Percentiles rank a stretch among this genome's conserved stretches.
phyloP scores from a whole-genome alignment of 2,888 invertebrate genomes.

The Orchesellides sinensis region DNA sequence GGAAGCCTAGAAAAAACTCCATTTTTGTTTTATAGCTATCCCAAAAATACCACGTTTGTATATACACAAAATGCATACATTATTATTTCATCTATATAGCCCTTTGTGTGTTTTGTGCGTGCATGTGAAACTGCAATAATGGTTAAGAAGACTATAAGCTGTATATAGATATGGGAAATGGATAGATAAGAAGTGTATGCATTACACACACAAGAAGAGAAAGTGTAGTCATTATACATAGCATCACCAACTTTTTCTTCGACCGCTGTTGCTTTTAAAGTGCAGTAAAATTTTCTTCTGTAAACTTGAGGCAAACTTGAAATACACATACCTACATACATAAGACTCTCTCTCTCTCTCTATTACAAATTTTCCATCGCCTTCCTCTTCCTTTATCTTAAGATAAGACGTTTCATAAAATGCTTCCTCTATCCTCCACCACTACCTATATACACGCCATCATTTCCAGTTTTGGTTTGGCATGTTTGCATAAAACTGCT shows the following conservation, averaged over 20 bases:
- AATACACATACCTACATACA: too few relatives aligned
- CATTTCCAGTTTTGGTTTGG: conserved; percentile 2
- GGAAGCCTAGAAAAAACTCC: conserved; percentile 40
- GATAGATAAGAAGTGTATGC: conserved; percentile 9
- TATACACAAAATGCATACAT: conserved; percentile 14
- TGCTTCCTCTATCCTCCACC: not conserved
- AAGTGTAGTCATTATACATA: not conserved
- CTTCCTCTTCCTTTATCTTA: too few relatives aligned
- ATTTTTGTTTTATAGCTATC: conserved; percentile 5
- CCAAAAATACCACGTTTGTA: conserved; percentile 5
- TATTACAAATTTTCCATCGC: not conserved
- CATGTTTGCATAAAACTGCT: conserved; percentile 60
- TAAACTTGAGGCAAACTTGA: too few relatives aligned
- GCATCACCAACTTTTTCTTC: not conserved
- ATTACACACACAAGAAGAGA: conserved; percentile 5
- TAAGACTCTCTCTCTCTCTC: too few relatives aligned
- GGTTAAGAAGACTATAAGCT: conserved; percentile 19
- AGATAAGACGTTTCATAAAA: conserved; percentile 5
- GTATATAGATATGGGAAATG: conserved; percentile 26
- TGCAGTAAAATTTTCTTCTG: conserved; percentile 47
- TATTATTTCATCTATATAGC: not conserved
- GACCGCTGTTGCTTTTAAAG: conserved; percentile 56
- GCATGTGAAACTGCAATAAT: conserved; percentile 62
- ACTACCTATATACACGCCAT: not conserved
- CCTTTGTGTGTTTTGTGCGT: conserved; percentile 28